phyloP scores from a whole-genome alignment of 2,888 invertebrate species.

The Agrilus biguttatus region DNA sequence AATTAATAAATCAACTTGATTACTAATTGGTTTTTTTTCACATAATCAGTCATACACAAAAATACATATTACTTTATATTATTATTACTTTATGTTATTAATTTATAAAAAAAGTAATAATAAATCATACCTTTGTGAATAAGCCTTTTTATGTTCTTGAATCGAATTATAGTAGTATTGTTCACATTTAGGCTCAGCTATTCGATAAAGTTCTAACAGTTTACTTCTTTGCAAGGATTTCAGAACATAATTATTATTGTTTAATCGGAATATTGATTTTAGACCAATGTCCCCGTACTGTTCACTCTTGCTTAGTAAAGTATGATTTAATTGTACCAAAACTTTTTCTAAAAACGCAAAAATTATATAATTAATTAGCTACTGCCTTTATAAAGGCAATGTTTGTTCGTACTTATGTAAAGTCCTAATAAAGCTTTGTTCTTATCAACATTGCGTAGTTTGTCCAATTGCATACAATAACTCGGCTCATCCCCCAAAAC shows the following conservation, averaged over 20 bases:
- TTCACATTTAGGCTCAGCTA: slow-evolving; percentile 77
- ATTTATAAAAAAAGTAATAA: neutral
- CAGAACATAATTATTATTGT: slow-evolving; percentile 90
- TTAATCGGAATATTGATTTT: slow-evolving; percentile 79
- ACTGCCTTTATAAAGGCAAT: neutral
- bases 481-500: slow-evolving; percentile 46
- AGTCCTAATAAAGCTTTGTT: slow-evolving; percentile 58
- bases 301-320: slow-evolving; percentile 81
- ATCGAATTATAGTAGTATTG: slow-evolving; percentile 77
- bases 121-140: slow-evolving; percentile 42
- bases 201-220: slow-evolving; percentile 63
- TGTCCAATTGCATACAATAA: slow-evolving; percentile 38
- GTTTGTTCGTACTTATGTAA: slow-evolving; percentile 61
- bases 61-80: too few species aligned
- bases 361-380: slow-evolving; percentile 1
- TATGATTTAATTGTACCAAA: slow-evolving; percentile 77
- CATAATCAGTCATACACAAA: too few species aligned
- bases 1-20: neutral
- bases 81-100: too few species aligned
- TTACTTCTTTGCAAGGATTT: slow-evolving; percentile 79
- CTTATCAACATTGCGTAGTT: slow-evolving; percentile 37
- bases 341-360: slow-evolving; percentile 55
- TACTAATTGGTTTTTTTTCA: too few species aligned
- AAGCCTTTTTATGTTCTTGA: slow-evolving; percentile 64
- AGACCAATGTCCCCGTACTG: slow-evolving; percentile 77